Percentiles rank a stretch among this genome's conserved stretches.
phyloP scores from a whole-genome alignment of 92 coral and sea anemone species.

The Porites cylindrica region DNA sequence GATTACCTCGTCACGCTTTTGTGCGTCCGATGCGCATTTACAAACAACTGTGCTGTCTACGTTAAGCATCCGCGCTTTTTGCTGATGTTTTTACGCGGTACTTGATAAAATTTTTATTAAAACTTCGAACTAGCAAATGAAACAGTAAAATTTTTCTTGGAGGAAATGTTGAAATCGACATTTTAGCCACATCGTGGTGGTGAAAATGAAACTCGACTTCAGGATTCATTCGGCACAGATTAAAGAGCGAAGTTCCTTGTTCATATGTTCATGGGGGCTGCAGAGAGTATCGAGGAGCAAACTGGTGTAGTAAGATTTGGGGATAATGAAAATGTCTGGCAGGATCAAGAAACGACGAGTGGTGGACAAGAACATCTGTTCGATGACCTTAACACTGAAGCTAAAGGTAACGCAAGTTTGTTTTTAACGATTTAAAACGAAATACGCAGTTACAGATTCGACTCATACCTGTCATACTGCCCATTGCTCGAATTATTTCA shows the following conservation, averaged over 20 bases:
- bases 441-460: too few species aligned
- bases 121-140: neutral
- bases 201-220: conserved; percentile 4
- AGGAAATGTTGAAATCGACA: conserved; percentile 8
- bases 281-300: conserved; percentile 26
- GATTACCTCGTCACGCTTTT: neutral
- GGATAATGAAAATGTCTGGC: conserved; percentile 26
- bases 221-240: neutral
- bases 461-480: too few species aligned
- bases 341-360: conserved; percentile 1
- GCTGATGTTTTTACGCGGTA: neutral
- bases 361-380: neutral
- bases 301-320: conserved; percentile 35
- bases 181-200: neutral
- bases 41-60: conserved; percentile 22
- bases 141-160: neutral
- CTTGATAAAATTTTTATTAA: neutral
- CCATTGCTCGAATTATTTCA: too few species aligned
- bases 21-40: neutral
- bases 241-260: neutral
- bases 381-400: neutral
- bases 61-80: conserved; percentile 2
- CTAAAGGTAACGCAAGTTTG: conserved; percentile 20
- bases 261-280: conserved; percentile 36
- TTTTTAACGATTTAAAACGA: too few species aligned